Evolutionary conservation across 2,113 vertebrate species (phyloP).

Genomic region (Ia io): DNA sequence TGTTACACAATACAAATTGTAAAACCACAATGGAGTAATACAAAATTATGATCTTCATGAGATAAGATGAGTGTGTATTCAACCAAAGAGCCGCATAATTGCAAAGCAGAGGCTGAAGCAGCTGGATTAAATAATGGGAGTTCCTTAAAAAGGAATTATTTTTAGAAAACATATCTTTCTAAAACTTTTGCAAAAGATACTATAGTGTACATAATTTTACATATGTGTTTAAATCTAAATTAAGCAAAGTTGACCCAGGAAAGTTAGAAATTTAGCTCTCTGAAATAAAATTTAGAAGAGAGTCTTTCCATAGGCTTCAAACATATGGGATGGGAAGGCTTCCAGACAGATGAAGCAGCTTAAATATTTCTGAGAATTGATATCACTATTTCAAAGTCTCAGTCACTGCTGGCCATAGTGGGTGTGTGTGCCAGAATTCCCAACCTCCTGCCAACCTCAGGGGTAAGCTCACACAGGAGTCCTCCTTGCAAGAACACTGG

Average conservation of each 20-base stretch:
- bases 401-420: not conserved
- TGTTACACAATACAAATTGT: not conserved
- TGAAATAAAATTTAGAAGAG: not conserved
- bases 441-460: not conserved
- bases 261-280: not conserved
- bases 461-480: not conserved
- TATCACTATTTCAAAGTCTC: not conserved
- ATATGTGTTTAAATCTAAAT: constrained; percentile 5
- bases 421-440: not conserved
- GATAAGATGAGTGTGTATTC: not conserved
- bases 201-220: not conserved
- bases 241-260: not conserved
- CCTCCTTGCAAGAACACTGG: not conserved
- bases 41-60: constrained; percentile 20
- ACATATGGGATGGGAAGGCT: not conserved
- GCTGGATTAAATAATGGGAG: constrained; percentile 10
- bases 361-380: not conserved
- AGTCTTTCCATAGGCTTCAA: not conserved
- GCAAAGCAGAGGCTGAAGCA: not conserved
- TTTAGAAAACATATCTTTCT: not conserved
- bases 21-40: not conserved
- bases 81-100: not conserved
- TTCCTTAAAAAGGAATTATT: not conserved
- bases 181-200: not conserved
- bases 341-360: not conserved